Evolutionary conservation across 2,888 invertebrate genomes (phyloP).

Genomic region (Eubasilissa splendida): DNA sequence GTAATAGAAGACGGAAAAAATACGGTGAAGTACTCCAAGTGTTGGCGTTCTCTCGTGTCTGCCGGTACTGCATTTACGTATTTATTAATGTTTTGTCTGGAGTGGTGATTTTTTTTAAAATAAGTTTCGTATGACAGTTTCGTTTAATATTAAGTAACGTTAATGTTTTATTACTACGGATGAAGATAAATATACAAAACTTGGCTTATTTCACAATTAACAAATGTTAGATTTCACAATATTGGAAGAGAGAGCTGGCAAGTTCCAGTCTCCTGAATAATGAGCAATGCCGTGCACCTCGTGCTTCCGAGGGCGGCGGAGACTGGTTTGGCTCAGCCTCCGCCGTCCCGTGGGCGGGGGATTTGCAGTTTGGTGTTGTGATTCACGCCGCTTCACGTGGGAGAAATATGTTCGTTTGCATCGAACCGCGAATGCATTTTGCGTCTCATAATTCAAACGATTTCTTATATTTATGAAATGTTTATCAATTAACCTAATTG

Average conservation of each 20-base stretch:
- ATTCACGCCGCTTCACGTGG: conserved; percentile 17
- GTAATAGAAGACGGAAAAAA: no score
- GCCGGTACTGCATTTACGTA: no score
- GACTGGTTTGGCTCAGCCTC: conserved; percentile 23
- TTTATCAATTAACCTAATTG: conserved; percentile 17
- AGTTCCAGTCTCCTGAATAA: not conserved
- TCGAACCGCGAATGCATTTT: not conserved
- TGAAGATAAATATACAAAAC: no score
- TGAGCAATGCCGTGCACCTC: not conserved
- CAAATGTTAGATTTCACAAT: conserved; percentile 7
- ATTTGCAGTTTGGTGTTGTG: conserved; percentile 7
- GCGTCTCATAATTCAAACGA: conserved; percentile 1
- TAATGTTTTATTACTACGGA: no score
- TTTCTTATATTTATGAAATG: not conserved
- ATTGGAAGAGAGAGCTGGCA: not conserved
- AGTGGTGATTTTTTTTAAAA: no score
- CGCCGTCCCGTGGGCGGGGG: not conserved
- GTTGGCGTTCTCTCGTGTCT: not conserved
- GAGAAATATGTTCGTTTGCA: conserved; percentile 15
- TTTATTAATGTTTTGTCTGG: no score
- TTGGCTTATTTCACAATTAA: no score
- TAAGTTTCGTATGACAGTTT: no score
- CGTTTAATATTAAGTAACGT: no score
- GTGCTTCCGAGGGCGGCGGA: conserved; percentile 24
- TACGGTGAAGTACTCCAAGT: not conserved